Evolutionary conservation across 1,140 invertebrate species (phyloP).

Genomic region (Drosophila takahashii): DNA sequence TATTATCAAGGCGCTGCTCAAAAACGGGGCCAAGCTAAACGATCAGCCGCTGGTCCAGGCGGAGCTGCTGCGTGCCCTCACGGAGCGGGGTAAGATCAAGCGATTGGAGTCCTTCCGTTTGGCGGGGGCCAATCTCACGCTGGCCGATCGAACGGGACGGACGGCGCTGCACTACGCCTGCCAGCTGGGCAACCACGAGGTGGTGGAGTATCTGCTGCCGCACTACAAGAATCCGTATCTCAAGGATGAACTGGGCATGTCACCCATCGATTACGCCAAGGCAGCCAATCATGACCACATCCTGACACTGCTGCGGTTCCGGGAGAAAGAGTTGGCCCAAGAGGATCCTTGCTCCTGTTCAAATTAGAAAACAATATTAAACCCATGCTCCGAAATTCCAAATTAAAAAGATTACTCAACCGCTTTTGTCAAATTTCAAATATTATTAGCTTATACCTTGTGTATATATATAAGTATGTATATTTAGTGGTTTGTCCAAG

Average conservation of each 20-base stretch:
- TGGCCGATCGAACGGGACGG: slow-evolving; percentile 86
- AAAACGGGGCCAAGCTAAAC: slow-evolving; percentile 87
- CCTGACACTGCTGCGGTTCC: slow-evolving; percentile 38
- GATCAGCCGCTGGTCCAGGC: slow-evolving; percentile 85
- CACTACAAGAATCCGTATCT: slow-evolving; percentile 74
- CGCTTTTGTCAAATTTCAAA: slow-evolving; percentile 70
- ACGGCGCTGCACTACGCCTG: slow-evolving; percentile 88
- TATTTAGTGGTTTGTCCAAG: slow-evolving; percentile 74
- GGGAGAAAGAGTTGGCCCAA: slow-evolving; percentile 14
- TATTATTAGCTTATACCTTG: slow-evolving; percentile 79
- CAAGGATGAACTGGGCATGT: slow-evolving; percentile 85
- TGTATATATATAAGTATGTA: slow-evolving; percentile 56
- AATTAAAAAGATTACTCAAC: slow-evolving; percentile 15
- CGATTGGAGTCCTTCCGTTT: slow-evolving; percentile 87
- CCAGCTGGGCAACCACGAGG: slow-evolving; percentile 83
- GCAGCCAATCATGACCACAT: slow-evolving; percentile 51
- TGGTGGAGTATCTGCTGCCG: slow-evolving; percentile 85
- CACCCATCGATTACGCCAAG: slow-evolving; percentile 85
- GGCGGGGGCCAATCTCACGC: slow-evolving; percentile 88
- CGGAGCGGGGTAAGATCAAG: slow-evolving; percentile 86
- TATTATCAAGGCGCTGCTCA: slow-evolving; percentile 86
- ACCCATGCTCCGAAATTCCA: not conserved
- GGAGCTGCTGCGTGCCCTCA: slow-evolving; percentile 87
- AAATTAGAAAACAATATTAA: not conserved
- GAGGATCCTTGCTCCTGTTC: slow-evolving; percentile 11